Base-by-base conservation (phyloP, 2,113 vertebrate genomes). In the Platysternon megacephalum region DNA sequence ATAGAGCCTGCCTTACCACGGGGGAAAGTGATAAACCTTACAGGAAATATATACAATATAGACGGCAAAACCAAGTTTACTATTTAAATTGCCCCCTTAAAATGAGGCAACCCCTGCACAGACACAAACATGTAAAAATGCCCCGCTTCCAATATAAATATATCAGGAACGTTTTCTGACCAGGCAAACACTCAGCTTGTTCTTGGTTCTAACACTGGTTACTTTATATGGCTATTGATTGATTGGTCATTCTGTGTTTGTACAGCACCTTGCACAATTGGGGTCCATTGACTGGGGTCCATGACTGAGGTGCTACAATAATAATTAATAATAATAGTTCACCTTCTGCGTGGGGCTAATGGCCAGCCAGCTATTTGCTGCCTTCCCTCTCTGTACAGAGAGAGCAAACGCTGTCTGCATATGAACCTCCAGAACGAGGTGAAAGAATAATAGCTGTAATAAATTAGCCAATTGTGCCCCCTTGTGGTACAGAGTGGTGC, bases 381-480 rank as follows among this genome's bases (percentile, higher is more conserved):
- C 72, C 42, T 84, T 32, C 39, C 26, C 8, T 32, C 6, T n/a
- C 13, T 28, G 65, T 3, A 58, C 56, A 53, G 0, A 3, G 82
- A 26, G 39, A 5, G 3, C 80, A 8, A 49, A 74, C 12, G 22
- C 22, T 35, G n/a, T 58, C 29, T 22, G 3, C n/a, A 46, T 42
- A 14, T 51, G 26, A 84, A 49, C 12, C 8, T 55, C 19, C 74
- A 46, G 17, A 29, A 85, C 26, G 4, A 39, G 5, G n/a, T 72
- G 51, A 32, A 49, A 51, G 61, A 76, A 76, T 42, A 78, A 46
- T 14, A 88, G 72, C 28, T 13, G n/a, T 68, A 44, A 88, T 92
- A 84, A 42, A 91, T 74, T 78, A 90, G 94, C 1, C 84, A 95
- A 94, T 84, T 92, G 96, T 94, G 95, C 96, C 97, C 96, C 83